A percentile compares a stretch with the other conserved stretches of the same genome.
These are phyloP conservation scores for Catharus bicknelli DNA, from an alignment of 2,113 vertebrate species.

Conservation along the genomic window DNA sequence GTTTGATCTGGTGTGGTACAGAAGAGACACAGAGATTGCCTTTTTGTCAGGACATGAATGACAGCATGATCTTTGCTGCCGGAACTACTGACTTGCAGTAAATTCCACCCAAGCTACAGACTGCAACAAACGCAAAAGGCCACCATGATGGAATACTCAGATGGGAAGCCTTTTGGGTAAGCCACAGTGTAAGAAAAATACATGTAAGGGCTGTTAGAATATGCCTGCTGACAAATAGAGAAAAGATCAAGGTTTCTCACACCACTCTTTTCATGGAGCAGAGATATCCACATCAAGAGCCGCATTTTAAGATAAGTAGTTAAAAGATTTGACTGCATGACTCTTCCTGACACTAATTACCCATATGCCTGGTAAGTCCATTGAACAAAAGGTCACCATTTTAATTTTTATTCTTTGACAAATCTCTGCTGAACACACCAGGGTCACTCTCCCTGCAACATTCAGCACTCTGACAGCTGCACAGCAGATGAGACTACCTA, in stretches of 20 bases:
- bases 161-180: conserved; percentile 73
- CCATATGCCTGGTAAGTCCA: neutral
- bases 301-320: neutral
- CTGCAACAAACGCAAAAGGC: conserved; percentile 72
- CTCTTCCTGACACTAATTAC: neutral
- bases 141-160: conserved; percentile 71
- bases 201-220: neutral
- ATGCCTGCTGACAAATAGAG: neutral
- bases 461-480: neutral
- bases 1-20: conserved; percentile 35
- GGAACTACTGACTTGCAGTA: conserved; percentile 76
- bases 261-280: neutral
- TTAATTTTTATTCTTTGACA: neutral
- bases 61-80: conserved; percentile 62
- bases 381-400: neutral
- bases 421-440: neutral
- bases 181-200: conserved; percentile 58
- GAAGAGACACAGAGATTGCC: conserved; percentile 69
- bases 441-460: neutral
- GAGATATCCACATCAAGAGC: neutral
- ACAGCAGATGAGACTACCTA: neutral
- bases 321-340: neutral
- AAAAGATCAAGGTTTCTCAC: neutral
- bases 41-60: conserved; percentile 67
- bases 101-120: conserved; percentile 65